Conservation (phyloP, 2,888 invertebrate genomes). For the Herminia tarsipennalis region DNA sequence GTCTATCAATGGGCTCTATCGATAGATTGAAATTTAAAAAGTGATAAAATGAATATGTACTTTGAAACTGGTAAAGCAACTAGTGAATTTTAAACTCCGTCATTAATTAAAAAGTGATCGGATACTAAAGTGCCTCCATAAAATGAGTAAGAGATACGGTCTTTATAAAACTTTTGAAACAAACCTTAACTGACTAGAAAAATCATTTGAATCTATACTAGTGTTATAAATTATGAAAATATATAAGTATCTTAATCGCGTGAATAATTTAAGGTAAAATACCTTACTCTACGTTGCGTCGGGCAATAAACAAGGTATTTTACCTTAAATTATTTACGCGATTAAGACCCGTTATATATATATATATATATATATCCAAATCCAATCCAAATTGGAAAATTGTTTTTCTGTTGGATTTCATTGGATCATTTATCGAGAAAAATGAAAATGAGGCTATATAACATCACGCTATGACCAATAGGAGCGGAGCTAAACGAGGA, state of each 20-base stretch:
- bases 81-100: neutral
- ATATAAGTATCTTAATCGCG: neutral
- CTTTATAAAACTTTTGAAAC: too few relatives aligned
- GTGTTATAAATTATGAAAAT: neutral
- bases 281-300: too few relatives aligned
- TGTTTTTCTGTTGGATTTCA: too few relatives aligned
- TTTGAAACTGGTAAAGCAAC: neutral
- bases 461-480: neutral
- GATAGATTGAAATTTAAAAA: too few relatives aligned
- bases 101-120: neutral
- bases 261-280: too few relatives aligned
- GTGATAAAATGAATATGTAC: too few relatives aligned
- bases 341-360: neutral
- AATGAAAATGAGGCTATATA: neutral
- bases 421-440: too few relatives aligned
- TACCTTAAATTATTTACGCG: too few relatives aligned
- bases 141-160: neutral
- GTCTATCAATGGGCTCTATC: too few relatives aligned
- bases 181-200: too few relatives aligned
- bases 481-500: too few relatives aligned
- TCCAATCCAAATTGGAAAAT: neutral
- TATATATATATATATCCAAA: neutral
- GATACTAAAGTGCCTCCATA: neutral
- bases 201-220: neutral
- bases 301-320: too few relatives aligned